Evolutionary conservation across 2,888 invertebrate species (phyloP).

Genomic region (Helobdella robusta): DNA sequence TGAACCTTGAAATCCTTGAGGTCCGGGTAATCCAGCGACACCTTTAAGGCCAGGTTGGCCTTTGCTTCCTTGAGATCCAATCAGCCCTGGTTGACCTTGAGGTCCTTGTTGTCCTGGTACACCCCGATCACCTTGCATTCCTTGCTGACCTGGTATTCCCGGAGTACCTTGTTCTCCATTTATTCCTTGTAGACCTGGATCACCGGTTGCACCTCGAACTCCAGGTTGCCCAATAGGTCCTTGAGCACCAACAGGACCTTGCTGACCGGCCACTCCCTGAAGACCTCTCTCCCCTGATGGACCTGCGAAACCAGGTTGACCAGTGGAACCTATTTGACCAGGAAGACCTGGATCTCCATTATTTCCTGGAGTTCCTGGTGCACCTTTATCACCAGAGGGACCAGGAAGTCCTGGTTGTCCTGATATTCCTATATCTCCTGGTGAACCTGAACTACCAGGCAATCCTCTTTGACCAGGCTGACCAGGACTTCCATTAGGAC

Average conservation of each 20-base stretch:
- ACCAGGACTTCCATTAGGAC: constrained; percentile 8
- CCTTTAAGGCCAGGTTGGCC: constrained; percentile 27
- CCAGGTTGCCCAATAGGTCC: constrained; percentile 32
- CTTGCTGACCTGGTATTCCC: constrained; percentile 26
- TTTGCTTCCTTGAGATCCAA: constrained; percentile 19
- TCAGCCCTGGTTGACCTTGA: constrained; percentile 22
- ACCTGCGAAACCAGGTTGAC: constrained; percentile 27
- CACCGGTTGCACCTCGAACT: constrained; percentile 61
- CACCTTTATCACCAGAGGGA: not conserved
- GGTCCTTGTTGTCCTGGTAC: constrained; percentile 19
- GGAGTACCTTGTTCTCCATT: constrained; percentile 26
- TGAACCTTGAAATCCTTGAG: constrained; percentile 24
- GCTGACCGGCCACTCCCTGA: constrained; percentile 23
- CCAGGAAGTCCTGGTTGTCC: too few species aligned
- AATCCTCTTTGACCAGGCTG: constrained; percentile 6
- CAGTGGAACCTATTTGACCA: constrained; percentile 29
- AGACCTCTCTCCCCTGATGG: constrained; percentile 18
- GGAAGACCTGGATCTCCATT: constrained; percentile 19
- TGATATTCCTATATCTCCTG: too few species aligned
- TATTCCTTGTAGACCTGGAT: constrained; percentile 46
- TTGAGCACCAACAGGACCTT: constrained; percentile 19
- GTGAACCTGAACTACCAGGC: constrained; percentile 1
- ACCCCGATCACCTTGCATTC: constrained; percentile 29
- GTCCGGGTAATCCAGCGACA: constrained; percentile 30
- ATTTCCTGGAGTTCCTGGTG: constrained; percentile 13